These are phyloP conservation scores for Galleria mellonella DNA, from an alignment of 1,140 invertebrate genomes.

Conservation along the genomic window DNA sequence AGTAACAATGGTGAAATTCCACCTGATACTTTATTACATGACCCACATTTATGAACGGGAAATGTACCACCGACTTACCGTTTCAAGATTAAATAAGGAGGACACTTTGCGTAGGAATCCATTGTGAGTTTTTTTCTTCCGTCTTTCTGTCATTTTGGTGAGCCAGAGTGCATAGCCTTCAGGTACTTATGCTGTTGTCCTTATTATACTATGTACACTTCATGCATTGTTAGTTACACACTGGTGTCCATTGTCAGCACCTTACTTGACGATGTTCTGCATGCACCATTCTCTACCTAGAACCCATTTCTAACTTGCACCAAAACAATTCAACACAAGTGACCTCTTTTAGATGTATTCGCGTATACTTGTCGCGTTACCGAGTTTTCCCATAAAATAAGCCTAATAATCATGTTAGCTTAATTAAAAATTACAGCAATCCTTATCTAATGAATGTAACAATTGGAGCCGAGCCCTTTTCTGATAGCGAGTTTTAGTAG, in stretches of 20 bases:
- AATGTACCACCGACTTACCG: slow-evolving; percentile 76
- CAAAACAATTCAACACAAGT: slow-evolving; percentile 52
- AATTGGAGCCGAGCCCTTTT: slow-evolving; percentile 62
- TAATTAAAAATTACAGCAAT: slow-evolving; percentile 45
- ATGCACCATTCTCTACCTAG: slow-evolving; percentile 72
- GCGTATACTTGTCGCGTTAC: slow-evolving; percentile 37
- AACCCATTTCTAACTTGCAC: slow-evolving; percentile 70
- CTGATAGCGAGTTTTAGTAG: slow-evolving; percentile 65
- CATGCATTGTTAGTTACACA: slow-evolving; percentile 74
- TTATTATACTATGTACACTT: slow-evolving; percentile 70
- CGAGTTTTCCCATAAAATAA: slow-evolving; percentile 46
- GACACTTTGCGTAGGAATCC: slow-evolving; percentile 91
- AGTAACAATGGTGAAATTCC: slow-evolving; percentile 24
- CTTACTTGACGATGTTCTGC: slow-evolving; percentile 57
- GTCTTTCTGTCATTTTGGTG: slow-evolving; percentile 82
- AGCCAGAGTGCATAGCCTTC: slow-evolving; percentile 60
- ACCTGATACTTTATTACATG: slow-evolving; percentile 11
- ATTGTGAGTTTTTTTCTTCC: slow-evolving; percentile 85
- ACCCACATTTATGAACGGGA: slow-evolving; percentile 12
- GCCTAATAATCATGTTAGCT: slow-evolving; percentile 61
- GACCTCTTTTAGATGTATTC: slow-evolving; percentile 39
- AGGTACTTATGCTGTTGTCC: slow-evolving; percentile 42
- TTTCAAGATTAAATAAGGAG: slow-evolving; percentile 89
- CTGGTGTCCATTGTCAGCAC: slow-evolving; percentile 62
- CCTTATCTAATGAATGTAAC: slow-evolving; percentile 58